These are phyloP conservation scores for Steinernema feltiae DNA, from an alignment of 1,140 invertebrate genomes.

Conservation along the genomic window DNA sequence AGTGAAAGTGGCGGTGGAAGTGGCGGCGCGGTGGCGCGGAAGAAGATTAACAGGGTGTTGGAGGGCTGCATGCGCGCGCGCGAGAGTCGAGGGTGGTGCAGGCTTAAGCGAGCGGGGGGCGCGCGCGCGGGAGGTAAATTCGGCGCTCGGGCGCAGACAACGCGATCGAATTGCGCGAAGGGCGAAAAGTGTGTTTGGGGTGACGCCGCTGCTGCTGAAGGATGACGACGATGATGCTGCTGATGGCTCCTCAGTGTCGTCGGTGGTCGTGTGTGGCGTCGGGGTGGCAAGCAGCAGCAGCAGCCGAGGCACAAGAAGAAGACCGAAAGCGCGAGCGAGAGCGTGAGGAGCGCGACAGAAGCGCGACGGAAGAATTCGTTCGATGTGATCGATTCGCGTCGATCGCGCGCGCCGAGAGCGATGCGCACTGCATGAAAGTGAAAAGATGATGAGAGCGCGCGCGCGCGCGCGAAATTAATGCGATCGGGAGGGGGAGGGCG, in stretches of 20 bases:
- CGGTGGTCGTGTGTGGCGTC: too few species aligned
- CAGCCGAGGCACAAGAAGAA: not conserved
- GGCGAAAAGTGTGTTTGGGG: not conserved
- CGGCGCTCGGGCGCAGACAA: not conserved
- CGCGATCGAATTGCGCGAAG: not conserved
- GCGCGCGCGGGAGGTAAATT: not conserved
- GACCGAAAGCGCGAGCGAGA: not conserved
- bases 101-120: not conserved
- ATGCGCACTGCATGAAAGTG: too few species aligned
- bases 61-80: constrained; percentile 2
- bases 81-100: not conserved
- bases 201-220: not conserved
- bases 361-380: not conserved
- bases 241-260: not conserved
- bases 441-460: not conserved
- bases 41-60: constrained; percentile 7
- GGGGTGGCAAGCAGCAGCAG: too few species aligned
- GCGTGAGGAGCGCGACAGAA: not conserved
- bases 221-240: not conserved
- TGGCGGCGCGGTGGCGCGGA: not conserved
- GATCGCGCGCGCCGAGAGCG: not conserved
- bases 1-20: constrained; percentile 6
- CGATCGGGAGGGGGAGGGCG: not conserved
- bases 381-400: not conserved
- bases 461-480: not conserved